These are phyloP conservation scores for Bombus sylvicola DNA, from an alignment of 1,140 invertebrate genomes.

Conservation along the genomic window DNA sequence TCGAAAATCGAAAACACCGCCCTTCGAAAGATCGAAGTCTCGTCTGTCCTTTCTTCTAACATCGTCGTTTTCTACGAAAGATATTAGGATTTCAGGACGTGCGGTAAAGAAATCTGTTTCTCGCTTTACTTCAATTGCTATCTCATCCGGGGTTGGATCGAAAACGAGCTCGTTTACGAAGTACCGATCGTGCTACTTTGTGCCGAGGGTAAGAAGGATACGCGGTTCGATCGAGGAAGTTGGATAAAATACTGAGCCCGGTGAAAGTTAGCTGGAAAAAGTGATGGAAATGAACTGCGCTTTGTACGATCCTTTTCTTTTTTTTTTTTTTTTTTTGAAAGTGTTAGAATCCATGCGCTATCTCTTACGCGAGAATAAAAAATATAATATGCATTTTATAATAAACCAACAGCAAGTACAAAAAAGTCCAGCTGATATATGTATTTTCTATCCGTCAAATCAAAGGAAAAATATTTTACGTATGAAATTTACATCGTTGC, in stretches of 20 bases:
- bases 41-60: not conserved
- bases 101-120: not conserved
- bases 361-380: no score
- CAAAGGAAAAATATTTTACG: not conserved
- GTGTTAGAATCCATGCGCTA: no score
- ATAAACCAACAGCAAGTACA: no score
- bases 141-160: not conserved
- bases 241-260: not conserved
- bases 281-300: not conserved
- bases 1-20: not conserved
- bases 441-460: not conserved
- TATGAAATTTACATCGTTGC: not conserved
- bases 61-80: not conserved
- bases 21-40: not conserved
- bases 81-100: no score
- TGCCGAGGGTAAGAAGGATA: not conserved
- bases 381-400: no score
- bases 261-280: not conserved
- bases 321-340: not conserved
- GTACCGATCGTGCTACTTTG: not conserved
- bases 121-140: not conserved
- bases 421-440: no score
- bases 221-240: not conserved
- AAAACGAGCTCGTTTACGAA: constrained; percentile 5
- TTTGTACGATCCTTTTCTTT: no score